A percentile compares a stretch with the other conserved stretches of the same genome.
phyloP scores from a whole-genome alignment of 2,113 vertebrate genomes.

The Corythornis vintsioides region DNA sequence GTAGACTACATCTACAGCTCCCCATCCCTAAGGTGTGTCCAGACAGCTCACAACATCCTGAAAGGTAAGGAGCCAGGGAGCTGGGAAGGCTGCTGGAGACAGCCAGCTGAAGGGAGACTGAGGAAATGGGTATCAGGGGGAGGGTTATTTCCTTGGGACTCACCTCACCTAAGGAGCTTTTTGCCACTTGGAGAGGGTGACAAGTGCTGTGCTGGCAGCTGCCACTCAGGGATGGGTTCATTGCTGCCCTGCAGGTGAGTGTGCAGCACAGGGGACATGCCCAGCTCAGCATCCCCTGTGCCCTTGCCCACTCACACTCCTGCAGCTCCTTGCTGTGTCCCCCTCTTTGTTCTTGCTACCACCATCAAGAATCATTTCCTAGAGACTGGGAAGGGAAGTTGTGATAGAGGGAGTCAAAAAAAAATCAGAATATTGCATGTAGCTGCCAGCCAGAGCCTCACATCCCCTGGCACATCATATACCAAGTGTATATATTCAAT shows the following conservation, averaged over 20 bases:
- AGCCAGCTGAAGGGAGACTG: background rate
- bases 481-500: background rate
- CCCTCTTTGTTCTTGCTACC: too few species aligned
- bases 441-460: background rate
- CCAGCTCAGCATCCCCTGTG: background rate
- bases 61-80: conserved; percentile 77
- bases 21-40: conserved; percentile 94
- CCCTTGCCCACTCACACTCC: background rate
- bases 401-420: background rate
- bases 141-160: background rate
- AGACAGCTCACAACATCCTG: conserved; percentile 94
- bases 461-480: background rate
- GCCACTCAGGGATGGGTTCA: background rate
- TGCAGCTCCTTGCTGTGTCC: background rate
- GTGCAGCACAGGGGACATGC: fast-evolving
- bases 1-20: conserved; percentile 95
- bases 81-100: background rate
- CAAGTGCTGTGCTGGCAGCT: background rate
- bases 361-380: background rate
- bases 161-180: background rate
- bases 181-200: background rate
- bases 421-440: background rate
- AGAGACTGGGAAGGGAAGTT: background rate
- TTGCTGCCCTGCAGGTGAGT: background rate
- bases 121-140: background rate